A percentile compares a stretch with the other conserved stretches of the same genome.
phyloP scores from a whole-genome alignment of 2,797 vertebrate species.

The Diplodus sargus region DNA sequence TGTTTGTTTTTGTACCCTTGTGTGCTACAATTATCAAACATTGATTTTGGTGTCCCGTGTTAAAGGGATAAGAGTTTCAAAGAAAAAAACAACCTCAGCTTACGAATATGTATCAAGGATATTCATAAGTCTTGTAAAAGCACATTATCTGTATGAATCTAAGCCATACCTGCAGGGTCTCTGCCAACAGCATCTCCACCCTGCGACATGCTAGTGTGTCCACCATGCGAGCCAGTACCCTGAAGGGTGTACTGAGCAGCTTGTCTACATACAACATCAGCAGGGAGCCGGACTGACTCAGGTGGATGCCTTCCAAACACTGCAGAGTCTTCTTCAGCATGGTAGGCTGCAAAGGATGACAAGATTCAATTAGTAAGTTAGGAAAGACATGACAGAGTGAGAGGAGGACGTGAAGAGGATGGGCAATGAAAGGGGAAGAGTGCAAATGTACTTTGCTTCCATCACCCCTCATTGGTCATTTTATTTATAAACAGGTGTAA shows the following conservation, averaged over 20 bases:
- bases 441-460: not conserved
- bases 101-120: not conserved
- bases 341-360: constrained; percentile 85
- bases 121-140: not conserved
- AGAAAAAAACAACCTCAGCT: not conserved
- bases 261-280: constrained; percentile 95
- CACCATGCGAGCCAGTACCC: constrained; percentile 96
- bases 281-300: constrained; percentile 97
- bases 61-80: not conserved
- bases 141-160: not conserved
- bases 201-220: constrained; percentile 97
- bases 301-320: constrained; percentile 97
- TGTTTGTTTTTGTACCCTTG: too few relatives aligned
- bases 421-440: not conserved
- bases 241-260: constrained; percentile 93
- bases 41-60: too few relatives aligned
- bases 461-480: too few relatives aligned
- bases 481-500: not conserved
- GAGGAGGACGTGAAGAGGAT: not conserved
- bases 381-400: not conserved
- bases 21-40: too few relatives aligned
- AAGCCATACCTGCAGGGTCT: constrained; percentile 91
- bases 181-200: constrained; percentile 97
- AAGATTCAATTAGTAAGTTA: not conserved
- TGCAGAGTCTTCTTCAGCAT: constrained; percentile 95